Base-by-base conservation (phyloP, 2,797 vertebrate genomes). In the Acanthopagrus latus region DNA sequence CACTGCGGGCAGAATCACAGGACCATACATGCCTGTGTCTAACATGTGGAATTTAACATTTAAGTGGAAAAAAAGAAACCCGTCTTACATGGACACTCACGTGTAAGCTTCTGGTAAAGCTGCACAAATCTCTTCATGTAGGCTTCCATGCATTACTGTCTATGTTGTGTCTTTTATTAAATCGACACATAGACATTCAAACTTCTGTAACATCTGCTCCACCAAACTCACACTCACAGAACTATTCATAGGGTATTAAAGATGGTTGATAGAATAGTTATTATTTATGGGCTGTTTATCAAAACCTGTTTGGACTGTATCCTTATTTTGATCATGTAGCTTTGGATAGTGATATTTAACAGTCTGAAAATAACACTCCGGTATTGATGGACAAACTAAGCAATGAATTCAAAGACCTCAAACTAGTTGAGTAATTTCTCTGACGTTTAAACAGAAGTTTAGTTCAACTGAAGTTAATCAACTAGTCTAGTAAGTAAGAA, bases 21-120 rank as follows among this genome's bases (percentile, higher is more conserved):
- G 85, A 80, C 71, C 52, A 74, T 67, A 87, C 84, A 87, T 88
- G 85, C 74, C 83, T 85, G 50, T 2, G 52, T 82, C 55, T 59
- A 58, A 75, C 71, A 64, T 87, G 91, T 82, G 88, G 86, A 92
- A 93, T 92, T 81, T 91, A 84, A 89, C 90, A 83, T 90, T 90
- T 73, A 54, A 73, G 70, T 91, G 91, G 58, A 46, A 66, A 76
- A 33, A 86, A 77, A 8, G 17, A 74, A 86, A 52, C 2, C 3
- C 8, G 0, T 69, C 59, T 65, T 63, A 50, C 80, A 74, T n/a
- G 33, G 68, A 64, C 60, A 58, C 41, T 57, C 23, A 18, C 29
- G 25, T 74, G 38, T 43, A 62, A 23, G 29, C 33, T 71, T 63
- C 38, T 51, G 58, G 66, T 54, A 13, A 38, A 58, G n/a, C 55